Evolutionary conservation across 2,888 invertebrate species (phyloP).

Genomic region (Rhodophaea formosa): DNA sequence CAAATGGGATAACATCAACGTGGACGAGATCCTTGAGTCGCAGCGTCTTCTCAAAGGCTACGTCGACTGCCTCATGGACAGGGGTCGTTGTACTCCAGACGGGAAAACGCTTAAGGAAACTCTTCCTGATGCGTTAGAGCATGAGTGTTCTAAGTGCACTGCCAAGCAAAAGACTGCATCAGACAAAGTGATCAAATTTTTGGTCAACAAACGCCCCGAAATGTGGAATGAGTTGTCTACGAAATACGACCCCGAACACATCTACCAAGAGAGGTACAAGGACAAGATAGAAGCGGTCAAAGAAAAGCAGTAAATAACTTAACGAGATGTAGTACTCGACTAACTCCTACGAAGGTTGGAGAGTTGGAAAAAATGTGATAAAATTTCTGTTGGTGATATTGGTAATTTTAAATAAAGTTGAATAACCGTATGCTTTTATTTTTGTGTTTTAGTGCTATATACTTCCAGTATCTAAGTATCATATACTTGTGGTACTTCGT

Average conservation of each 20-base stretch:
- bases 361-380: conserved; percentile 22
- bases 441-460: not conserved
- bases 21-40: conserved; percentile 84
- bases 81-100: conserved; percentile 84
- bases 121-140: conserved; percentile 86
- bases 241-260: conserved; percentile 86
- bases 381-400: conserved; percentile 23
- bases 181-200: conserved; percentile 84
- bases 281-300: conserved; percentile 61
- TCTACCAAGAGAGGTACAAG: conserved; percentile 85
- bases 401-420: conserved; percentile 18
- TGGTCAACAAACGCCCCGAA: conserved; percentile 85
- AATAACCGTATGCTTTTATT: not conserved
- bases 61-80: conserved; percentile 84
- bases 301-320: conserved; percentile 26
- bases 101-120: conserved; percentile 81
- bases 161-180: conserved; percentile 75
- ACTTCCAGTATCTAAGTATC: too few species aligned
- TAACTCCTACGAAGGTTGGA: not conserved
- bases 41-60: conserved; percentile 85
- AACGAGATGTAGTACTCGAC: not conserved
- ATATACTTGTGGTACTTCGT: too few species aligned
- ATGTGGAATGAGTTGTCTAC: conserved; percentile 84
- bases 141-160: conserved; percentile 87
- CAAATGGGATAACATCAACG: conserved; percentile 85